Conservation (phyloP, 2,888 invertebrate species). For the Epirrhoe alternata region DNA sequence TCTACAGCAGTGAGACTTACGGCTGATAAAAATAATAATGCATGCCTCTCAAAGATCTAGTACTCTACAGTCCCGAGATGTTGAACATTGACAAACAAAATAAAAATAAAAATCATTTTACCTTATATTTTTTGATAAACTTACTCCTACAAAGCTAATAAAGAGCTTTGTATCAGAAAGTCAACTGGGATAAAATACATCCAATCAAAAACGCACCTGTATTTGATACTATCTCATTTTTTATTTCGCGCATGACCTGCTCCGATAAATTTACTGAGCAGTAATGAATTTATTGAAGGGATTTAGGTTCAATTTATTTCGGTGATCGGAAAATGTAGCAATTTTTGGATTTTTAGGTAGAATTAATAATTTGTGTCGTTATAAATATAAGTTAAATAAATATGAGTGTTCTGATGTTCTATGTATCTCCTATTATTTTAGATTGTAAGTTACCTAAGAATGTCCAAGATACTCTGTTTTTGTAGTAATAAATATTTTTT, state of each 20-base stretch:
- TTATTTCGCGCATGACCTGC: constrained; percentile 35
- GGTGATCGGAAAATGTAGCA: constrained; percentile 10
- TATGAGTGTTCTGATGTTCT: too few relatives aligned
- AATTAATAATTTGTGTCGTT: too few relatives aligned
- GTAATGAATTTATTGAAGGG: constrained; percentile 41
- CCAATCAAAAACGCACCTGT: constrained; percentile 6
- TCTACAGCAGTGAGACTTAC: too few relatives aligned
- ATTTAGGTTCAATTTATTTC: constrained; percentile 38
- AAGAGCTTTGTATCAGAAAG: not conserved
- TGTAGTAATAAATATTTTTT: too few relatives aligned
- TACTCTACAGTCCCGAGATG: too few relatives aligned
- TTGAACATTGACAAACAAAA: not conserved
- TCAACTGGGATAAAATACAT: not conserved
- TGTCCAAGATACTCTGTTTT: too few relatives aligned
- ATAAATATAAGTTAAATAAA: too few relatives aligned
- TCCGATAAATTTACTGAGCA: constrained; percentile 36
- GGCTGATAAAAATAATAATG: too few relatives aligned
- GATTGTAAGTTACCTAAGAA: too few relatives aligned
- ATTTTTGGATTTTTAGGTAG: constrained; percentile 1
- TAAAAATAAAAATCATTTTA: too few relatives aligned
- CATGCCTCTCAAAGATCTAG: too few relatives aligned
- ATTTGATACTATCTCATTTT: constrained; percentile 10
- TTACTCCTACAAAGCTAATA: not conserved
- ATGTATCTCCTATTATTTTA: too few relatives aligned
- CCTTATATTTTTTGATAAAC: not conserved